Conservation (phyloP, 2,113 vertebrate species). For the Bagarius yarrelli region DNA sequence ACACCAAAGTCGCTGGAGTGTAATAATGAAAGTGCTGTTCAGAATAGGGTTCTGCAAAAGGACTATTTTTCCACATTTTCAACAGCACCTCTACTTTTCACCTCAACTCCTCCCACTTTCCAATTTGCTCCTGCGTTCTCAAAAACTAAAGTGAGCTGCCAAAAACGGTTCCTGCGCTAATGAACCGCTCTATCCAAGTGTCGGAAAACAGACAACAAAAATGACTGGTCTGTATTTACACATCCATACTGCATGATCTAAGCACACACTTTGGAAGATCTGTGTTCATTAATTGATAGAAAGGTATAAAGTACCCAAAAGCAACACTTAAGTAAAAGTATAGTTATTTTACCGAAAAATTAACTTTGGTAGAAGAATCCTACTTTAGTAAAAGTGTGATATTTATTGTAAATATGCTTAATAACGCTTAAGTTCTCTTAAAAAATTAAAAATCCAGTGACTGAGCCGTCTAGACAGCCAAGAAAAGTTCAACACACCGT, state of each 20-base stretch:
- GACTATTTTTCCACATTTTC: constrained; percentile 8
- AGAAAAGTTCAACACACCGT: neutral
- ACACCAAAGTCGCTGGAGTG: neutral
- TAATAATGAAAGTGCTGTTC: constrained; percentile 12
- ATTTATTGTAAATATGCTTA: too few relatives aligned
- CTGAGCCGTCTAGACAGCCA: neutral
- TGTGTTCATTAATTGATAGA: too few relatives aligned
- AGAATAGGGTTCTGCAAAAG: neutral
- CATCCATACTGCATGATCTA: neutral
- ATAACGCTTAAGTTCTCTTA: too few relatives aligned
- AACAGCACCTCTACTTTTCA: neutral
- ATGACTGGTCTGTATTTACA: constrained; percentile 9
- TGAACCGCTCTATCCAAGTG: constrained; percentile 39
- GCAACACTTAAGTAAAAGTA: too few relatives aligned
- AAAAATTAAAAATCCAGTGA: neutral
- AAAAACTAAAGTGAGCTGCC: constrained; percentile 35
- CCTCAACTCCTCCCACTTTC: neutral
- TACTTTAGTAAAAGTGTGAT: too few relatives aligned
- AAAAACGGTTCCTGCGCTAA: constrained; percentile 37
- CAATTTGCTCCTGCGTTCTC: constrained; percentile 31
- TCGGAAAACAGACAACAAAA: constrained; percentile 3
- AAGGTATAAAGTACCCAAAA: too few relatives aligned
- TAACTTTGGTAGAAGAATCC: too few relatives aligned
- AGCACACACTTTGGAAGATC: neutral
- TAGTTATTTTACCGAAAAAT: too few relatives aligned